Conservation (phyloP, 1,140 invertebrate species). For the Caenorhabditis remanei region DNA sequence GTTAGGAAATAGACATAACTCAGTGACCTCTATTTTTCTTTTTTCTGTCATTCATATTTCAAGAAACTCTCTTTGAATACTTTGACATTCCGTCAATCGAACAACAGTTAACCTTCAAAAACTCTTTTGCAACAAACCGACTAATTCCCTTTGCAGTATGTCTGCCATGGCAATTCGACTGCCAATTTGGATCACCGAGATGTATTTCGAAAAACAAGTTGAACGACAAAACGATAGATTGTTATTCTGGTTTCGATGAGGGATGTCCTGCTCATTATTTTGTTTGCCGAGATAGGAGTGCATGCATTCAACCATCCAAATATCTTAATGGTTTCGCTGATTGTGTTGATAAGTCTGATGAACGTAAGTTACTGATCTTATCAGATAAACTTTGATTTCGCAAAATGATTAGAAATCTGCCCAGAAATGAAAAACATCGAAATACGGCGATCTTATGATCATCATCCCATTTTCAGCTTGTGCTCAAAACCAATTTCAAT, state of each 20-base stretch:
- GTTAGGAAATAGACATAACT: too few species aligned
- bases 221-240: constrained; percentile 68
- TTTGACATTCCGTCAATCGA: not conserved
- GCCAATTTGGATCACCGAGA: constrained; percentile 68
- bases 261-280: constrained; percentile 68
- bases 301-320: constrained; percentile 61
- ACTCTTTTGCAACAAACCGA: not conserved
- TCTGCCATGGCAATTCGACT: constrained; percentile 71
- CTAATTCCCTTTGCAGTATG: constrained; percentile 64
- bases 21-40: too few species aligned
- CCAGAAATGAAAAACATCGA: not conserved
- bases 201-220: constrained; percentile 66
- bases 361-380: constrained; percentile 64
- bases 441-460: not conserved
- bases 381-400: not conserved
- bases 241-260: constrained; percentile 70
- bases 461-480: constrained; percentile 67
- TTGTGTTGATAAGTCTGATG: constrained; percentile 68
- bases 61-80: not conserved
- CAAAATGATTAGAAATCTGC: too few species aligned
- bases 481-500: constrained; percentile 65
- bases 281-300: constrained; percentile 65
- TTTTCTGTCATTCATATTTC: too few species aligned
- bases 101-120: constrained; percentile 8
- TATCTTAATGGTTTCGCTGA: constrained; percentile 66